A percentile compares a stretch with the other conserved stretches of the same genome.
Evolutionary conservation across 1,140 invertebrate species (phyloP).

Genomic region (Antheraea pernyi): DNA sequence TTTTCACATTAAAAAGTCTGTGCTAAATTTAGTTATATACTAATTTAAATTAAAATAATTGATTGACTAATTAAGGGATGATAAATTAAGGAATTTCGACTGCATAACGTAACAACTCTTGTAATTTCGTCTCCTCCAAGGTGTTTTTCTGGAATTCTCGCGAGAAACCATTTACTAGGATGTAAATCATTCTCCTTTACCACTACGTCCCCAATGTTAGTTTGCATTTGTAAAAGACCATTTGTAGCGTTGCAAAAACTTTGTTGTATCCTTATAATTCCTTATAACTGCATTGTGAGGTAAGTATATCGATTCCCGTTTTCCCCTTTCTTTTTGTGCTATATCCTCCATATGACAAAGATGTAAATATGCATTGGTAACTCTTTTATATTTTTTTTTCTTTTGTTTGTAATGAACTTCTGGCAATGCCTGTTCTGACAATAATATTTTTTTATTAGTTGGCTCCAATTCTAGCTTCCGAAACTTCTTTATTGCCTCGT

Average conservation of each 20-base stretch:
- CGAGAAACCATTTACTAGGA: background rate
- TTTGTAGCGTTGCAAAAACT: background rate
- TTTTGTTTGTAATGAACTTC: too few species aligned
- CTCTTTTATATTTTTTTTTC: too few species aligned
- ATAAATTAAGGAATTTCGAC: background rate
- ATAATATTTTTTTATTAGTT: too few species aligned
- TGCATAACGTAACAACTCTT: conserved; percentile 13
- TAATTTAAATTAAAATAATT: background rate
- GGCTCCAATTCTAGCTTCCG: too few species aligned
- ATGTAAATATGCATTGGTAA: background rate
- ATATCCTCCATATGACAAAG: background rate
- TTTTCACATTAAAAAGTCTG: too few species aligned
- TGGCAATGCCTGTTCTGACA: conserved; percentile 35
- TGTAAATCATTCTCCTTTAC: conserved; percentile 1
- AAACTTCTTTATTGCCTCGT: too few species aligned
- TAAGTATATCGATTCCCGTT: too few species aligned
- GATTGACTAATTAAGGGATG: background rate
- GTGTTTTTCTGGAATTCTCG: background rate
- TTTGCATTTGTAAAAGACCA: background rate
- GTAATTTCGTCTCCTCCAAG: conserved; percentile 22
- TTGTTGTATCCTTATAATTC: conserved; percentile 5
- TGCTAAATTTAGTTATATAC: too few species aligned
- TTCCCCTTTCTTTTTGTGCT: background rate
- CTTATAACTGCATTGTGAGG: background rate
- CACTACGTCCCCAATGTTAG: conserved; percentile 16